A percentile compares a stretch with the other conserved stretches of the same genome.
Evolutionary conservation across 2,797 vertebrate species (phyloP).

Genomic region (Phoebastria nigripes): DNA sequence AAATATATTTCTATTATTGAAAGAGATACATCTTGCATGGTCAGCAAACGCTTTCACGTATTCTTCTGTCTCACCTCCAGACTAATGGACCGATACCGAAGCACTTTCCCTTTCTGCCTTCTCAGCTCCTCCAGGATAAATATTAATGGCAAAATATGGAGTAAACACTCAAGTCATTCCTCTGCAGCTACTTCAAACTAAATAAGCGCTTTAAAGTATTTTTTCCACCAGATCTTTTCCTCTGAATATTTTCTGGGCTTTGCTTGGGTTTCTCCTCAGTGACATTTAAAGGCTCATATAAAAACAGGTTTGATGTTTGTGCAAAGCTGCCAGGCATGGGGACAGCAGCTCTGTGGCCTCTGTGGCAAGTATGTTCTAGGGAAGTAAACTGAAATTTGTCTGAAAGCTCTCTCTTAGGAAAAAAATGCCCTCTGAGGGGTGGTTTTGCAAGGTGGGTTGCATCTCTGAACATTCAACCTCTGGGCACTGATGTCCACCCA

Average conservation of each 20-base stretch:
- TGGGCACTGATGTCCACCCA: neutral
- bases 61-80: neutral
- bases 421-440: neutral
- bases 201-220: neutral
- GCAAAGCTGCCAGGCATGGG: neutral
- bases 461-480: accelerated
- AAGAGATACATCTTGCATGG: neutral
- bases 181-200: neutral
- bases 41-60: neutral
- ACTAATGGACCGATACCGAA: neutral
- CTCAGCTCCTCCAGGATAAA: slow-evolving; percentile 33
- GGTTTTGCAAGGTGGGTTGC: neutral
- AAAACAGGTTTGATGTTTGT: neutral
- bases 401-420: neutral
- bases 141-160: neutral
- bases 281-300: neutral
- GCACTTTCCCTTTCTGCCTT: slow-evolving; percentile 3
- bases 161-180: neutral
- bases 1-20: neutral
- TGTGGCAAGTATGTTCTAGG: neutral
- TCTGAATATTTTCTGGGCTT: neutral
- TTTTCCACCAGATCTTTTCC: neutral
- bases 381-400: neutral
- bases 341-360: neutral
- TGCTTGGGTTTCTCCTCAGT: neutral